These are phyloP conservation scores for Eilema caniola DNA, from an alignment of 2,888 invertebrate genomes.

Conservation along the genomic window DNA sequence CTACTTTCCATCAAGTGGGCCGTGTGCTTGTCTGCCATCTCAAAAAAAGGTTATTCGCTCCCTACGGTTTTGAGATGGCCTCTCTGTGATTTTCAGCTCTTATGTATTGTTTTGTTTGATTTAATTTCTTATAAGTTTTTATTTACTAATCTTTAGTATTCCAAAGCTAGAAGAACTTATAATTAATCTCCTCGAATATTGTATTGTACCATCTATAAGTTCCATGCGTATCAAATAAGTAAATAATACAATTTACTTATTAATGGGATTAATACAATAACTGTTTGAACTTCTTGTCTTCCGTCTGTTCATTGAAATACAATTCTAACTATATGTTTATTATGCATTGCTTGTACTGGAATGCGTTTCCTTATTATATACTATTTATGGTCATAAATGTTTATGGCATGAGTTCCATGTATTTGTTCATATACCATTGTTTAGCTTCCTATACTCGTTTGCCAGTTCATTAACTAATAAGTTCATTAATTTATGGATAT, in stretches of 20 bases:
- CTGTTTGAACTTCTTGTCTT: background rate
- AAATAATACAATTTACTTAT: background rate
- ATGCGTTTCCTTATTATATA: constrained; percentile 42
- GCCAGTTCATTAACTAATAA: constrained; percentile 6
- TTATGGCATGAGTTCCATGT: constrained; percentile 32
- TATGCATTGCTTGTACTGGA: constrained; percentile 30
- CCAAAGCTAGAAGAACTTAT: too few relatives aligned
- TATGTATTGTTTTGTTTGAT: too few relatives aligned
- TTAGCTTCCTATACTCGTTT: constrained; percentile 42
- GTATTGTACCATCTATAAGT: too few relatives aligned
- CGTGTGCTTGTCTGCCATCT: too few relatives aligned
- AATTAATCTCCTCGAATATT: too few relatives aligned
- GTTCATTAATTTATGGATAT: background rate
- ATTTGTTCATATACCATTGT: constrained; percentile 35
- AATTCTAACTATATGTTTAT: constrained; percentile 28
- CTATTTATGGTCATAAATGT: constrained; percentile 40
- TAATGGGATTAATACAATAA: too few relatives aligned
- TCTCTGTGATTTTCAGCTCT: too few relatives aligned
- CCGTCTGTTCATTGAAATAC: background rate
- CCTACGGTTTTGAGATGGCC: too few relatives aligned
- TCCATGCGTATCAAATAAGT: background rate
- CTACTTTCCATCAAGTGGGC: too few relatives aligned
- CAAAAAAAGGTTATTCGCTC: too few relatives aligned
- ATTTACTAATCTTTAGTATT: too few relatives aligned
- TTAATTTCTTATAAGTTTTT: too few relatives aligned